These are phyloP conservation scores for Drosophila differens DNA, from an alignment of 2,888 invertebrate species.

Conservation along the genomic window DNA sequence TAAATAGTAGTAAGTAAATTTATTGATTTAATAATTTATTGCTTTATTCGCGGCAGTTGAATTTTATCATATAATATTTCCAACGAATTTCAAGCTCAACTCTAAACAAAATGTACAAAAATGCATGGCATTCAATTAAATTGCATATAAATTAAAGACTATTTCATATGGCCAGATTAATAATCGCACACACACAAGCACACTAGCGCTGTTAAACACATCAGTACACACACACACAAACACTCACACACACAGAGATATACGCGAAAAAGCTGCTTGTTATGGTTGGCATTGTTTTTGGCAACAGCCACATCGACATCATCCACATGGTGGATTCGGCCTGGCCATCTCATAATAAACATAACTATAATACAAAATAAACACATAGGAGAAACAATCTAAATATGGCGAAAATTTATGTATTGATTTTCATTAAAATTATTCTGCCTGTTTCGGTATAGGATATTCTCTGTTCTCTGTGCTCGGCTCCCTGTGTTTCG, in stretches of 20 bases:
- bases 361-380: slow-evolving; percentile 79
- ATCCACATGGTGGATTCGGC: slow-evolving; percentile 20
- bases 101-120: neutral
- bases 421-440: slow-evolving; percentile 79
- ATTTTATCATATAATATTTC: slow-evolving; percentile 1
- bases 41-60: no score
- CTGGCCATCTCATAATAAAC: slow-evolving; percentile 64
- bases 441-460: slow-evolving; percentile 46
- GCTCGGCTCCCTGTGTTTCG: neutral
- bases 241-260: slow-evolving; percentile 7
- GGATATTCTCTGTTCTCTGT: slow-evolving; percentile 10
- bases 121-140: slow-evolving; percentile 38
- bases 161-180: slow-evolving; percentile 55
- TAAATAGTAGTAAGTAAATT: neutral
- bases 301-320: slow-evolving; percentile 15
- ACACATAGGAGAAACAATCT: slow-evolving; percentile 76
- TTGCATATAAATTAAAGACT: slow-evolving; percentile 62
- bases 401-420: slow-evolving; percentile 76
- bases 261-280: slow-evolving; percentile 28
- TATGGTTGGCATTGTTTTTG: slow-evolving; percentile 41
- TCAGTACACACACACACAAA: slow-evolving; percentile 7
- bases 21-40: neutral
- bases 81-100: neutral
- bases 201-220: neutral
- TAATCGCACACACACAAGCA: slow-evolving; percentile 18